Base-by-base conservation (phyloP, 2,797 vertebrate genomes). In the Steatocranus sp. region DNA sequence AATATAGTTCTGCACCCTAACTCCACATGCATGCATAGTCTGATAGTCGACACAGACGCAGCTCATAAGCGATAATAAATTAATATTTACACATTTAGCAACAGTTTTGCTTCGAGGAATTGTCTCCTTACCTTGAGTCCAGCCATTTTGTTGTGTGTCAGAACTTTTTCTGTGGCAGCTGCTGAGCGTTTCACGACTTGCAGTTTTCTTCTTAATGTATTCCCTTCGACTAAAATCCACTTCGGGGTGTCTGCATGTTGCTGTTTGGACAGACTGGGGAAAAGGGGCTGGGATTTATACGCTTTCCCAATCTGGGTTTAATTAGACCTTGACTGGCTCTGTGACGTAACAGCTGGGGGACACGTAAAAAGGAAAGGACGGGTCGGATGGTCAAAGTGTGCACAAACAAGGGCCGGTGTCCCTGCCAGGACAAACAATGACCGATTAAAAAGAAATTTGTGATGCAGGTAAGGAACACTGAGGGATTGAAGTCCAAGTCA, bases 301-400 rank as follows among this genome's bases (percentile, higher is more conserved):
- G 91, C 92, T 96, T 96, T 83, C 94, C 92, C 95, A 92, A 96
- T 96, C 51, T 95, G 95, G 90, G 89, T 97, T 97, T 94, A 96
- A 97, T 97, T 96, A 97, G 94, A 89, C 18, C 70, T 91, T 81
- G 82, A 89, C 92, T 32, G 88, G 23, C 81, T 86, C 66, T 1
- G 86, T 97, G 94, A 97, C 92, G 95, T 91, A 92, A 93, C 80
- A 61, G 38, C 43, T 7, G 63, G 66, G 76, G 73, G 75, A 75
- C 50, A 36, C 3, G 51, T 14, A 27, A 46, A 82, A 78, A 78
- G 68, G 68, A 83, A 11, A 87, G 79, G 77, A 82, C 46, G 18
- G 79, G 76, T 78, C 61, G 7, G 75, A 23, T 76, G 85, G 82
- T 18, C 68, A 17, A 78, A 87, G 89, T 49, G 43, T 81, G 83